Evolutionary conservation across 2,888 invertebrate species (phyloP).

Genomic region (Operophtera brumata): DNA sequence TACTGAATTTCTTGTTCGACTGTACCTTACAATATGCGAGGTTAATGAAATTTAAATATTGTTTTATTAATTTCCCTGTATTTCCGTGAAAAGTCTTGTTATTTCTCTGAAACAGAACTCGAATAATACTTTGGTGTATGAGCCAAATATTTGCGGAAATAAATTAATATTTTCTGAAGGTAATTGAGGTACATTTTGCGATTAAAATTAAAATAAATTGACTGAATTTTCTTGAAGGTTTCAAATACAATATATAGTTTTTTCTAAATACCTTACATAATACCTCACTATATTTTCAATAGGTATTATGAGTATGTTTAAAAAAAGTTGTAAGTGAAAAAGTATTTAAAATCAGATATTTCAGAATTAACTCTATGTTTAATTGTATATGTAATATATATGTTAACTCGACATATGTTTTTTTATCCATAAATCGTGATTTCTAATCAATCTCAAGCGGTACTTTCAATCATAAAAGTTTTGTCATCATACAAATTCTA

Average conservation of each 20-base stretch:
- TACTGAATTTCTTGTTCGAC: constrained; percentile 6
- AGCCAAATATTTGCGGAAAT: constrained; percentile 14
- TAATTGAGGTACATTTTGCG: constrained; percentile 1
- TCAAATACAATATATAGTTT: too few relatives aligned
- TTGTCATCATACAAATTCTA: neutral
- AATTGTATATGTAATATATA: too few relatives aligned
- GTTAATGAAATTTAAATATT: constrained; percentile 53
- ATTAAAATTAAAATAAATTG: neutral
- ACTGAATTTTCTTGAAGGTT: neutral
- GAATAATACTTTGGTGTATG: constrained; percentile 14
- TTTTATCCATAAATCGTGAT: neutral
- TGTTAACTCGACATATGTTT: too few relatives aligned
- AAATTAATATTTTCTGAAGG: constrained; percentile 7
- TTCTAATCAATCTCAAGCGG: neutral
- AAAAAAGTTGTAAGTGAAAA: too few relatives aligned
- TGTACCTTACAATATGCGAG: constrained; percentile 39
- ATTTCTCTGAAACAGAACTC: constrained; percentile 7
- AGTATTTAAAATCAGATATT: too few relatives aligned
- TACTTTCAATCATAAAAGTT: neutral
- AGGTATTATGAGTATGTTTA: too few relatives aligned
- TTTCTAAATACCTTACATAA: too few relatives aligned
- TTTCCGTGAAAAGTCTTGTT: constrained; percentile 21
- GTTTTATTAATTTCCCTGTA: constrained; percentile 35
- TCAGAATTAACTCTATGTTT: too few relatives aligned
- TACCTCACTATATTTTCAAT: too few relatives aligned